Percentiles rank a stretch among this genome's conserved stretches.
phyloP scores from a whole-genome alignment of 2,797 vertebrate genomes.

The Menidia menidia region DNA sequence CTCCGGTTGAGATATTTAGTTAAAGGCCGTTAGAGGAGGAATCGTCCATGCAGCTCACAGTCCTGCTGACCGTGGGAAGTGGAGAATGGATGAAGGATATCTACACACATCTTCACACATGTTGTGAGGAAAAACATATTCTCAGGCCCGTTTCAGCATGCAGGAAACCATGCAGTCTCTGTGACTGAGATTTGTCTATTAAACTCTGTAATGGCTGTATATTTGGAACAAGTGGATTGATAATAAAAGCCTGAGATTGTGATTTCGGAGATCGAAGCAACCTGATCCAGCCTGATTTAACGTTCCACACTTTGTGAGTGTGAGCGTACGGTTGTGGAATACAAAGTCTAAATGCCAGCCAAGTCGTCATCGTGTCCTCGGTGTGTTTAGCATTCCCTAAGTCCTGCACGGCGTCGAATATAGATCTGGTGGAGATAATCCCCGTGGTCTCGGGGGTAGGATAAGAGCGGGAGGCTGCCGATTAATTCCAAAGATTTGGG shows the following conservation, averaged over 20 bases:
- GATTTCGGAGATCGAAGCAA: constrained; percentile 31
- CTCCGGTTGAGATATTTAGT: constrained; percentile 51
- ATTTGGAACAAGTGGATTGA: constrained; percentile 22
- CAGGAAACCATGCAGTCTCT: too few relatives aligned
- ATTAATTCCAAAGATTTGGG: constrained; percentile 53
- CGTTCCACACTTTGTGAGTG: constrained; percentile 31
- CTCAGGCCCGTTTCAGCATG: too few relatives aligned
- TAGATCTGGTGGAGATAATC: constrained; percentile 61
- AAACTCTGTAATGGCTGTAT: constrained; percentile 7
- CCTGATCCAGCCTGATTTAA: constrained; percentile 48
- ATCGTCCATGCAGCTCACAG: constrained; percentile 32
- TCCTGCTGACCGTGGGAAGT: constrained; percentile 26
- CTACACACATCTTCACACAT: background rate
- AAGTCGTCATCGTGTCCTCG: constrained; percentile 19
- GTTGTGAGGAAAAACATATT: background rate
- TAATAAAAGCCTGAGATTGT: constrained; percentile 9
- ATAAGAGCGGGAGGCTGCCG: constrained; percentile 12
- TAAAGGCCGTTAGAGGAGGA: constrained; percentile 39
- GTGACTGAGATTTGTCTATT: constrained; percentile 8
- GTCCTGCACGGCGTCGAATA: constrained; percentile 34
- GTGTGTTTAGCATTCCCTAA: constrained; percentile 23
- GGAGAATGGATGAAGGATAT: constrained; percentile 32
- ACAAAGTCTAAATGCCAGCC: constrained; percentile 45
- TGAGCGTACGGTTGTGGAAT: constrained; percentile 21
- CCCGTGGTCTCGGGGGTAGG: constrained; percentile 45